Conservation (phyloP, 2,113 vertebrate species). For the Terrapene triunguis region DNA sequence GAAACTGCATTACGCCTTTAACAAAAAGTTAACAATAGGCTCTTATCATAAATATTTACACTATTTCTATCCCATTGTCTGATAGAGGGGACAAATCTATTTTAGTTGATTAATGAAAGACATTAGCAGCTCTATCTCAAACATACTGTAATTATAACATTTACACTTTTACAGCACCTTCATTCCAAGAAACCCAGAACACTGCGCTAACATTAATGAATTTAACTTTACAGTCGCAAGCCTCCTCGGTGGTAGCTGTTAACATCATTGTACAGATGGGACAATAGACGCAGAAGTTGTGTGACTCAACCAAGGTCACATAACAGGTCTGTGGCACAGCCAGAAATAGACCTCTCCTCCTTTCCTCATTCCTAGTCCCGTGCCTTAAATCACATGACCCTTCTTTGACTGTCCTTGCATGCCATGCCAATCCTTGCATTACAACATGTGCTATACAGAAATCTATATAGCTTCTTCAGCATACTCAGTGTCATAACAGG, state of each 20-base stretch:
- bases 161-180: neutral
- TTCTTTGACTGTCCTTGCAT: neutral
- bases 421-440: neutral
- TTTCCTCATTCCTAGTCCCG: neutral
- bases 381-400: neutral
- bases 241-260: neutral
- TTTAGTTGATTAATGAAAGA: neutral
- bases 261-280: neutral
- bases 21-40: neutral
- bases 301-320: accelerated
- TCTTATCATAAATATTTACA: neutral
- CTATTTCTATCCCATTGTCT: neutral
- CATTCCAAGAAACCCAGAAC: neutral
- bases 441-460: neutral
- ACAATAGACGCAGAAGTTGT: accelerated
- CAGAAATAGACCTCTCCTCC: neutral
- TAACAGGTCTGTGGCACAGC: neutral
- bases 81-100: neutral
- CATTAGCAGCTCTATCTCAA: neutral
- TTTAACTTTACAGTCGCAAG: neutral
- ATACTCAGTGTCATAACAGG: neutral
- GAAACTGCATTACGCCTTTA: neutral
- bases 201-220: accelerated
- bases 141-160: neutral
- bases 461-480: neutral